Evolutionary conservation across 92 coral and sea anemone genomes (phyloP).

Genomic region (Epizoanthus ramosus): DNA sequence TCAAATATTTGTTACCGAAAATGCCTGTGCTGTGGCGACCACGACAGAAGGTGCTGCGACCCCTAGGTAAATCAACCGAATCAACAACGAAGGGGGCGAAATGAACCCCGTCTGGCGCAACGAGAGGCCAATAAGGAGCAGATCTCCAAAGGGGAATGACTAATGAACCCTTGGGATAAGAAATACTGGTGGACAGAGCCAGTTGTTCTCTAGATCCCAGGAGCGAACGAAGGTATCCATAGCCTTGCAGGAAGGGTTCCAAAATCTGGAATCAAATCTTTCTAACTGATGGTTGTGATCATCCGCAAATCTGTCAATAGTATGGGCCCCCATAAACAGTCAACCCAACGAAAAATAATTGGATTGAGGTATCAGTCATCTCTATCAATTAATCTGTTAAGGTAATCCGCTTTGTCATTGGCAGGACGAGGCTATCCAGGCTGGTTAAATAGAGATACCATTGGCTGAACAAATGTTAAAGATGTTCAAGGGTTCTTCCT

Average conservation of each 20-base stretch:
- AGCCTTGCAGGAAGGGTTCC: conserved; percentile 44
- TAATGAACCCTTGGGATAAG: conserved; percentile 32
- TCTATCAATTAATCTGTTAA: conserved; percentile 49
- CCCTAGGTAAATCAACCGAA: conserved; percentile 38
- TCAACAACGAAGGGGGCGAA: conserved; percentile 24
- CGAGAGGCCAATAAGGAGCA: conserved; percentile 47
- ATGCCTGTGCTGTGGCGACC: conserved; percentile 37
- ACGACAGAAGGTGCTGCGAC: conserved; percentile 18
- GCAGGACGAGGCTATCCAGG: conserved; percentile 52
- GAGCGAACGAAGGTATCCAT: conserved; percentile 44
- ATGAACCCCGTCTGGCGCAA: conserved; percentile 40
- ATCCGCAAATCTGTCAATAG: conserved; percentile 51
- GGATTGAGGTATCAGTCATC: conserved; percentile 62
- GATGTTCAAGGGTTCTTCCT: conserved; percentile 35
- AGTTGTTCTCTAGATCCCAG: conserved; percentile 47
- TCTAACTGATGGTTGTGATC: conserved; percentile 27
- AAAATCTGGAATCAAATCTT: conserved; percentile 43
- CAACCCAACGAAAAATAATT: conserved; percentile 32
- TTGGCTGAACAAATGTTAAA: not conserved
- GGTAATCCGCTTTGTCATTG: conserved; percentile 53
- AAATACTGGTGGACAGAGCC: conserved; percentile 44
- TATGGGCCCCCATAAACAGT: conserved; percentile 55
- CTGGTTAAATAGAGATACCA: conserved; percentile 34
- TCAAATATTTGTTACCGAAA: conserved; percentile 44
- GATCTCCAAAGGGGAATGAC: conserved; percentile 37